Percentiles rank a stretch among this genome's conserved stretches.
These are phyloP conservation scores for Limulus polyphemus DNA, from an alignment of 2,888 invertebrate species.

Conservation along the genomic window DNA sequence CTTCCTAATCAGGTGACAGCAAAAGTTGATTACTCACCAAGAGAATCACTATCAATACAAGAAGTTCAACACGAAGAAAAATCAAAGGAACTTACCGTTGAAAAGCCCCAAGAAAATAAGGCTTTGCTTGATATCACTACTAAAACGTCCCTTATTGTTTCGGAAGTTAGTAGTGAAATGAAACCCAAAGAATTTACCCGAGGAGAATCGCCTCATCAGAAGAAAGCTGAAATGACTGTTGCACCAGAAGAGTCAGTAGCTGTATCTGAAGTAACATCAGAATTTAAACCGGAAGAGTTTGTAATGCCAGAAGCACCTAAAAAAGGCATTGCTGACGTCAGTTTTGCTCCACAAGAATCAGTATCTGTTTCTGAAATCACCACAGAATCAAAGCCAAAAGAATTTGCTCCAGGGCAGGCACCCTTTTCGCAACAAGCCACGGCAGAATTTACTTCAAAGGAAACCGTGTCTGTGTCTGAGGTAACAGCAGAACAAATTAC, in stretches of 20 bases:
- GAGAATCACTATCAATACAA: slow-evolving; percentile 5
- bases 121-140: neutral
- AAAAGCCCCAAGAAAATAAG: neutral
- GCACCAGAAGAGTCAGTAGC: slow-evolving; percentile 5
- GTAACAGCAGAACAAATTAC: slow-evolving; percentile 16
- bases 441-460: slow-evolving; percentile 13
- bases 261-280: neutral
- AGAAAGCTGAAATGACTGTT: slow-evolving; percentile 9
- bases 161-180: slow-evolving; percentile 11
- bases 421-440: neutral
- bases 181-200: slow-evolving; percentile 2
- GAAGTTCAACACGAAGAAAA: slow-evolving; percentile 29
- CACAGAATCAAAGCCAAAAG: slow-evolving; percentile 12
- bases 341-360: slow-evolving; percentile 43
- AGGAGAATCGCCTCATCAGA: slow-evolving; percentile 12
- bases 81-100: slow-evolving; percentile 24
- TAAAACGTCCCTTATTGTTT: neutral
- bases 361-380: slow-evolving; percentile 16
- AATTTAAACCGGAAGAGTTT: slow-evolving; percentile 11
- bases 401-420: slow-evolving; percentile 11
- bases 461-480: slow-evolving; percentile 24
- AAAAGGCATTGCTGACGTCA: slow-evolving; percentile 41
- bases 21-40: slow-evolving; percentile 14
- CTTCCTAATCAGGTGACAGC: slow-evolving; percentile 41
- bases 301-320: slow-evolving; percentile 32